Evolutionary conservation across 2,113 vertebrate genomes (phyloP).

Genomic region (Recurvirostra avosetta): DNA sequence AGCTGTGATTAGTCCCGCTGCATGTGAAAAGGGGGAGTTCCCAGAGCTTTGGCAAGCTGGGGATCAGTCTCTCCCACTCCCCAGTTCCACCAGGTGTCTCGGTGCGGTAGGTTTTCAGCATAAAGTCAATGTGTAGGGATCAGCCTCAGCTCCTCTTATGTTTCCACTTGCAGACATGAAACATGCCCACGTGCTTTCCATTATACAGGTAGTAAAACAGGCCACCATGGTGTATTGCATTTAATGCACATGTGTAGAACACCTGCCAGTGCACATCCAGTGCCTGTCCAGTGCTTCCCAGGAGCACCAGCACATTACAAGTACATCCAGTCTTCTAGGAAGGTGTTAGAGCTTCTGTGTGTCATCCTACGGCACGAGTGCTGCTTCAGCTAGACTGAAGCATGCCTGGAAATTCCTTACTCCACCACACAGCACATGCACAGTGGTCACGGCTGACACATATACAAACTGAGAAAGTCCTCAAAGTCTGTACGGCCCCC

Average conservation of each 20-base stretch:
- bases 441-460: neutral
- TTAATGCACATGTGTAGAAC: neutral
- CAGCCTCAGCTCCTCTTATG: neutral
- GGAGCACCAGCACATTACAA: neutral
- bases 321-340: neutral
- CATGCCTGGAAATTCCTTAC: neutral
- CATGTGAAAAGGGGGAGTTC: neutral
- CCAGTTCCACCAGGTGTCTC: neutral
- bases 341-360: neutral
- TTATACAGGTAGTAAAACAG: neutral
- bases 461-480: neutral
- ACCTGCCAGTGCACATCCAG: neutral
- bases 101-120: neutral
- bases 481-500: neutral
- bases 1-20: neutral
- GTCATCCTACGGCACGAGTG: neutral
- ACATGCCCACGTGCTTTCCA: neutral
- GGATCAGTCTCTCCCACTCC: neutral
- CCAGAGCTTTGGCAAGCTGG: neutral
- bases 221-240: fast-evolving
- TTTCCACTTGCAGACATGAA: neutral
- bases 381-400: neutral
- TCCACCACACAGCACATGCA: neutral
- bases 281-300: neutral
- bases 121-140: neutral